Base-by-base conservation (phyloP, 2,113 vertebrate genomes). In the Podilymbus podiceps region DNA sequence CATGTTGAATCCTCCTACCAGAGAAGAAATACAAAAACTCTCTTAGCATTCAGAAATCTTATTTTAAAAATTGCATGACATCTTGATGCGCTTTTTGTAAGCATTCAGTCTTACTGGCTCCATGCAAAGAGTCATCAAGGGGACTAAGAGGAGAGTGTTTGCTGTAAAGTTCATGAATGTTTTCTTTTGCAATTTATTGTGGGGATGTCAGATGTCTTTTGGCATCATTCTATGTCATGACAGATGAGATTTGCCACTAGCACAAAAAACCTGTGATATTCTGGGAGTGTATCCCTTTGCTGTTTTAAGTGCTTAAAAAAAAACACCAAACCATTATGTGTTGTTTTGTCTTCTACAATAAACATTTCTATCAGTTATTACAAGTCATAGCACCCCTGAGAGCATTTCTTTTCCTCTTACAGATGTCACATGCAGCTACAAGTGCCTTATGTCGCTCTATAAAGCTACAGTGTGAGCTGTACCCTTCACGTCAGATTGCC, bases 381-480 rank as follows among this genome's bases (percentile, higher is more conserved):
- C 38, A 38, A 38, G 38, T 38, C 38, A 38, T 38, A 38, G 38
- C 38, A 38, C 38, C 9, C 38, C 75, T 89, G 33, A 89, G 71
- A 50, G 42, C 8, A 4, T 4, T 40, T 72, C 12, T 85, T 85
- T 88, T 72, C 27, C 27, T 88, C 50, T 73, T 87, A 12, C 69
- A 99, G 99, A 99, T 99, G 99, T 99, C 99, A 4, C 99, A 99
- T 0, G 97, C 99, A 38, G 99, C 99, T 96, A 99, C 99, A 72
- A 99, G 99, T 97, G 99, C 99, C 98, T 98, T 99, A 98, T 99
- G 99, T 97, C 99, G 99, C 88, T 99, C 99, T 30, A 98, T 99
- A 60, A 99, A 99, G 96, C 98, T 99, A 38, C 99, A 99, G 97
- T 99, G 99, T 95, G 99, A 99, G 97, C 98, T 99, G 71, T 99